These are phyloP conservation scores for Protomyctophum bolini DNA, from an alignment of 2,113 vertebrate genomes.

Conservation along the genomic window DNA sequence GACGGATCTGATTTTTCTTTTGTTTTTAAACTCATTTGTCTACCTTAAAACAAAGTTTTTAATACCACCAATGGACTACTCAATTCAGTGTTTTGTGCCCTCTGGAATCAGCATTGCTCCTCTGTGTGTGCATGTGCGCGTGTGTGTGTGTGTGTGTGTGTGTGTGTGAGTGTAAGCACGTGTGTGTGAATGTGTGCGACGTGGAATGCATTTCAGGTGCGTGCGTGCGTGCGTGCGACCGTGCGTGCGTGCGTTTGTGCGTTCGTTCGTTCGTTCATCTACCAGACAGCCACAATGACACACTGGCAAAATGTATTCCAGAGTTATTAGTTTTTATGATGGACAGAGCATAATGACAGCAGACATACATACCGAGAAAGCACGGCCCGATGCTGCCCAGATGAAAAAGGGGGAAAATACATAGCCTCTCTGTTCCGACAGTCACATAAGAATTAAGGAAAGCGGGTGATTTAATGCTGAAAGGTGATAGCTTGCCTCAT, in stretches of 20 bases:
- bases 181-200: too few relatives aligned
- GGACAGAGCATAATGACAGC: constrained; percentile 33
- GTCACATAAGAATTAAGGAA: constrained; percentile 45
- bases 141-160: background rate
- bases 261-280: background rate
- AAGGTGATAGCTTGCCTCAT: constrained; percentile 44
- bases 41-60: too few relatives aligned
- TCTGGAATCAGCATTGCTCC: too few relatives aligned
- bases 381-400: constrained; percentile 10
- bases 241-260: too few relatives aligned
- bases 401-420: constrained; percentile 26
- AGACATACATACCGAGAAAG: background rate
- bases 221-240: too few relatives aligned
- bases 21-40: too few relatives aligned
- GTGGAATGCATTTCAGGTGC: background rate
- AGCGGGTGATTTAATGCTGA: constrained; percentile 29
- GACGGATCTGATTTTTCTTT: too few relatives aligned
- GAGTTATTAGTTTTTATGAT: constrained; percentile 40
- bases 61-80: too few relatives aligned
- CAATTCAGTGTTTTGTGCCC: too few relatives aligned
- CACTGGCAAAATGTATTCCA: constrained; percentile 4
- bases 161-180: too few relatives aligned
- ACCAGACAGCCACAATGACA: constrained; percentile 19
- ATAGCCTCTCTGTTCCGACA: constrained; percentile 24
- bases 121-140: background rate